Evolutionary conservation across 2,888 invertebrate genomes (phyloP).

Genomic region (Synanthedon vespiformis): DNA sequence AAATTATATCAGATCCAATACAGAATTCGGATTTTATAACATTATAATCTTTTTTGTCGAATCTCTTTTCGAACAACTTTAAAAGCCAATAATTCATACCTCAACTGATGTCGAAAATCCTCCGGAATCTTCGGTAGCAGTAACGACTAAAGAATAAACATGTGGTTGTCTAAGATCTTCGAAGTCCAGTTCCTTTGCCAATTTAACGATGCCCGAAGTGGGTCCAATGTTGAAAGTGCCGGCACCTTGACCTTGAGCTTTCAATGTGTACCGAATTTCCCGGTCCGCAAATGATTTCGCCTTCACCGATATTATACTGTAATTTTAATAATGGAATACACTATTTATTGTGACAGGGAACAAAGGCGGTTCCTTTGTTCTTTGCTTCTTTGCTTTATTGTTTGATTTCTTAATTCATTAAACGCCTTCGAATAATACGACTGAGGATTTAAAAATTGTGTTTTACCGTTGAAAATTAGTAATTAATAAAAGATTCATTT

Average conservation of each 20-base stretch:
- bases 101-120: conserved; percentile 96
- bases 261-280: conserved; percentile 94
- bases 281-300: conserved; percentile 98
- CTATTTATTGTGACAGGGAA: no score
- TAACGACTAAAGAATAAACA: conserved; percentile 91
- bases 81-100: conserved; percentile 56
- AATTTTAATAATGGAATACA: conserved; percentile 22
- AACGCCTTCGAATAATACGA: no score
- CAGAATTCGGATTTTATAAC: no score
- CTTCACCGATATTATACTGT: conserved; percentile 95
- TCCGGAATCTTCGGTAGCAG: conserved; percentile 97
- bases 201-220: conserved; percentile 93
- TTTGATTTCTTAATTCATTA: no score
- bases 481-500: no score
- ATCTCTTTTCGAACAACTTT: no score
- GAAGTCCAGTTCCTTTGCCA: conserved; percentile 96
- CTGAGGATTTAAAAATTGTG: no score
- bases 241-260: conserved; percentile 93
- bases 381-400: no score
- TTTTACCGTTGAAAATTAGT: no score
- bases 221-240: conserved; percentile 96
- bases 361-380: no score
- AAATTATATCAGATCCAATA: no score
- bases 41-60: no score
- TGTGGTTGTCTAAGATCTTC: conserved; percentile 96